These are phyloP conservation scores for Bettongia penicillata DNA, from an alignment of 2,113 vertebrate species.

Conservation along the genomic window DNA sequence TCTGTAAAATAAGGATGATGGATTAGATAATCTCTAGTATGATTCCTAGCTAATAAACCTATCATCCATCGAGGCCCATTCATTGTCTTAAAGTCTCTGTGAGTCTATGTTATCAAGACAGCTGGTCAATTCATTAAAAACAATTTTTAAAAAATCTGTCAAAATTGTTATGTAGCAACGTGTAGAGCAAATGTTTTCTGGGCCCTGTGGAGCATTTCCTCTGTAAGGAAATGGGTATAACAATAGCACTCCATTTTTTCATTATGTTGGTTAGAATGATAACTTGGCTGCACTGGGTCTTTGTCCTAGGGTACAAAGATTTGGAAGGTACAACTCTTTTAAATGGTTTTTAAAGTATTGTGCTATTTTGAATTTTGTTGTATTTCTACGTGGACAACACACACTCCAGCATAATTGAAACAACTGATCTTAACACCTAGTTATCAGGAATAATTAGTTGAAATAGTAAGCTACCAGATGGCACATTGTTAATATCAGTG, in stretches of 20 bases:
- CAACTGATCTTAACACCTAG: neutral
- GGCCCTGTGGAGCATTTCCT: neutral
- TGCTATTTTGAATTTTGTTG: neutral
- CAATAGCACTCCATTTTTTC: neutral
- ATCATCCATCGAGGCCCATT: neutral
- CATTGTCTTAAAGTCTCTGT: neutral
- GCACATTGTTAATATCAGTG: neutral
- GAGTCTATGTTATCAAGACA: neutral
- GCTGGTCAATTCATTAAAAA: neutral
- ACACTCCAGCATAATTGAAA: neutral
- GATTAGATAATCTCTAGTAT: neutral
- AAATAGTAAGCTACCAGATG: neutral
- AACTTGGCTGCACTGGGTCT: neutral
- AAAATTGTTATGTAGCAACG: neutral
- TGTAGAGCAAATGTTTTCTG: neutral
- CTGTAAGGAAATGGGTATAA: neutral
- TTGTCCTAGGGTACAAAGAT: neutral
- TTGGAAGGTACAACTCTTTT: neutral
- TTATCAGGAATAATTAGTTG: neutral
- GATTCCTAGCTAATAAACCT: neutral
- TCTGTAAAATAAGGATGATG: neutral
- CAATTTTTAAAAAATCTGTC: neutral
- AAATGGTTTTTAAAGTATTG: neutral
- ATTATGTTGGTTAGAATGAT: neutral
- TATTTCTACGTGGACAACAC: neutral